Conservation (phyloP, 2,888 invertebrate species). For the Drosophila pullipes region DNA sequence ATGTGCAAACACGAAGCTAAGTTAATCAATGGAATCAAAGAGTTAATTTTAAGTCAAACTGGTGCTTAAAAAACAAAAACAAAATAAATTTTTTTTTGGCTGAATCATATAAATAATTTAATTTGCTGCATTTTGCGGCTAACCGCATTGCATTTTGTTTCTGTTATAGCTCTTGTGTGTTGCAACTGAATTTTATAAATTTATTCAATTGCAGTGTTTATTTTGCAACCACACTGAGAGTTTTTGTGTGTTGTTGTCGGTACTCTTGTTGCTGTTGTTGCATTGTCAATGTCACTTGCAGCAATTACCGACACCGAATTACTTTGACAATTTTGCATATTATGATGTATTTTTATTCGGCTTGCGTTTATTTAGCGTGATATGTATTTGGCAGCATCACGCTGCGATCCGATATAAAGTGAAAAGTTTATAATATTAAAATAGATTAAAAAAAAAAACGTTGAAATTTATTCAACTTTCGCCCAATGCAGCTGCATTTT, state of each 20-base stretch:
- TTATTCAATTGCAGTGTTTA: constrained; percentile 37
- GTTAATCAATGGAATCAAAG: constrained; percentile 3
- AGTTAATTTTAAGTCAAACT: constrained; percentile 20
- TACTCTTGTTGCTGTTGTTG: neutral
- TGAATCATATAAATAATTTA: constrained; percentile 55
- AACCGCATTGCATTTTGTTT: constrained; percentile 56
- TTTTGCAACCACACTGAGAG: constrained; percentile 24
- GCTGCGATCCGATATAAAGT: constrained; percentile 4
- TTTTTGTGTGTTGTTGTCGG: neutral
- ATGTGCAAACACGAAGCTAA: neutral
- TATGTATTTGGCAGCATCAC: constrained; percentile 40
- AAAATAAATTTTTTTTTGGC: constrained; percentile 7
- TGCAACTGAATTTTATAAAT: constrained; percentile 25
- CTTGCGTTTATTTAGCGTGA: constrained; percentile 26
- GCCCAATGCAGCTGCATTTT: constrained; percentile 15
- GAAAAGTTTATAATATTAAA: constrained; percentile 11
- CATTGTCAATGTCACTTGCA: constrained; percentile 63
- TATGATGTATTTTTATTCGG: constrained; percentile 1
- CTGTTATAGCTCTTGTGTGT: constrained; percentile 18
- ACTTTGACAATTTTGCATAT: constrained; percentile 37
- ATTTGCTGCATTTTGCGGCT: constrained; percentile 68
- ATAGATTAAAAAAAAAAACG: neutral
- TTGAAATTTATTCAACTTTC: constrained; percentile 30
- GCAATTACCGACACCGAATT: constrained; percentile 39
- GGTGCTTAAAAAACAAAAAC: constrained; percentile 16